A percentile compares a stretch with the other conserved stretches of the same genome.
Conservation (phyloP, 1,140 invertebrate species). For the Psilanteris sp. region DNA sequence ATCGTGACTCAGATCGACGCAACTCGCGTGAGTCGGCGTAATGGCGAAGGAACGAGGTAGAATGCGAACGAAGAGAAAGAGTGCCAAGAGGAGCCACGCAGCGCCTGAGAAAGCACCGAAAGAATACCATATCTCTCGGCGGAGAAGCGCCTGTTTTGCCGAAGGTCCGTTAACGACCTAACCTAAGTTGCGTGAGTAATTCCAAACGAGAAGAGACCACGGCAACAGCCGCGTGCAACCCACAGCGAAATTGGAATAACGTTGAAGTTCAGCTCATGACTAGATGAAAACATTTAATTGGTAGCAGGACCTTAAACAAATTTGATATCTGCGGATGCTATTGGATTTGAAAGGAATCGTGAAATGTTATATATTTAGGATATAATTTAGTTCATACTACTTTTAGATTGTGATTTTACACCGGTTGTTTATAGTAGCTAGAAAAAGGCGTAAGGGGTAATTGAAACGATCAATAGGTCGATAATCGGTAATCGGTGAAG, state of each 20-base stretch:
- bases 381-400: no score
- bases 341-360: no score
- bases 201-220: constrained; percentile 36
- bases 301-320: no score
- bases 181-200: constrained; percentile 55
- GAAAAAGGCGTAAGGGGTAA: no score
- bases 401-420: no score
- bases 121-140: constrained; percentile 24
- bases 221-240: constrained; percentile 23
- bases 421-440: no score
- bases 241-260: constrained; percentile 27
- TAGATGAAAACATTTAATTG: no score
- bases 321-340: no score
- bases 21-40: constrained; percentile 44
- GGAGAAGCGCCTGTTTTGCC: constrained; percentile 9
- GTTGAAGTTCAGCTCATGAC: constrained; percentile 10
- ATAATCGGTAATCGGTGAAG: no score
- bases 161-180: constrained; percentile 55
- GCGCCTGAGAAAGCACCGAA: constrained; percentile 35
- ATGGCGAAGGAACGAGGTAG: constrained; percentile 15
- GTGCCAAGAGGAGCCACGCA: constrained; percentile 32
- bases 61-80: constrained; percentile 10
- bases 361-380: no score
- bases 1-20: constrained; percentile 56
- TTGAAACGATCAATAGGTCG: no score